Base-by-base conservation (phyloP, 1,140 invertebrate genomes). In the Colletes gigas region DNA sequence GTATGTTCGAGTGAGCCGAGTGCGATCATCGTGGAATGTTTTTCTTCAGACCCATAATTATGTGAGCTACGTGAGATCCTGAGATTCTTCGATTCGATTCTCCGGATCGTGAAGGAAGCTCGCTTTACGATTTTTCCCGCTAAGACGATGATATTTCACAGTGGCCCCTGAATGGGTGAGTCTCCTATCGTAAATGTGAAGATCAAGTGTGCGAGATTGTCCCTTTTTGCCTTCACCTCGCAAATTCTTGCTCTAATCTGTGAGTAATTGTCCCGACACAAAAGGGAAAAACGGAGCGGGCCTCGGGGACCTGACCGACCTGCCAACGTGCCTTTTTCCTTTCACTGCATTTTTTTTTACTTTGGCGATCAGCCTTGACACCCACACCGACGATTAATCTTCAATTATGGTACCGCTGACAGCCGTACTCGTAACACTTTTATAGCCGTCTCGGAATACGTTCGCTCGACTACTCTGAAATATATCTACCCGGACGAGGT, bases 241-340 rank as follows among this genome's bases (percentile, higher is more conserved):
- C 90, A 90, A 90, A 90, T 91, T 91, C 89, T 88, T 52, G 71
- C 84, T 90, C 88, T 90, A 91, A 91, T 91, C 89, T 90, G 83
- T 89, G 89, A 90, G 88, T 90, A 90, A 91, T 91, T 90, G 90
- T 91, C 75, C 85, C 80, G 30, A 41, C 65, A 89, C 87, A 85
- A 89, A 90, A 68, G 82, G 68, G 69, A 76, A 84, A 84, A 82
- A 82, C 78, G 76, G 65, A 65, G 78, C 62, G 66, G 54, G 57
- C 68, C 80, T 74, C 63, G 39, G 66, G 44, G 74, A 81, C 62
- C 86, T 65, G 66, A 12, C 65, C 76, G 41, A 70, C 70, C 69
- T 80, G 66, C 77, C 70, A 73, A 57, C 68, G 44, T 76, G 74
- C 55, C 74, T 63, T 72, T 85, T 87, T 81, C 67, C 63, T 47